Evolutionary conservation across 2,888 invertebrate species (phyloP), one percentile per base, ranked within the genome.

Genomic region (Teleiodes luculella): DNA sequence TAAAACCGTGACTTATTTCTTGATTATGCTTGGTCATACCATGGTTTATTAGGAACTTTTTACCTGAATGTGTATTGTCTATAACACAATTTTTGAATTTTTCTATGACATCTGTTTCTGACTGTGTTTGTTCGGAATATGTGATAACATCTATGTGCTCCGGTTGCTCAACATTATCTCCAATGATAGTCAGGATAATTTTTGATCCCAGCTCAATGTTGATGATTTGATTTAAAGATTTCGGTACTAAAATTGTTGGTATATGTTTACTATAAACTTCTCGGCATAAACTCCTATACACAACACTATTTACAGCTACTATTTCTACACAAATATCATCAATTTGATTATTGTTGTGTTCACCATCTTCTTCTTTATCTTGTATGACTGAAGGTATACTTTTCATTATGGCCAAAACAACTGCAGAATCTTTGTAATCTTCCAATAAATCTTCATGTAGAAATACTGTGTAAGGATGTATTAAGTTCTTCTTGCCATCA

Each of bases 41-140:
- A 50, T 91, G 82, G 71, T 92, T 93, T 24, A 94, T 80, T 1
- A 92, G 65, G 46, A 92, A 80, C 69, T 84, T 84, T 60, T 88
- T 82, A 1, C 86, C 80, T 0, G 83, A 86, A 68, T 81, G 83
- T 55, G 90, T 90, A 59, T 74, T 85, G 13, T 87, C 80, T 16
- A 90, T 83, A 0, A 92, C 83, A 68, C 86, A 91, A 53, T 74
- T 78, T 66, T 91, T 91, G 62, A 92, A 91, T 24, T 72, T 81
- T 53, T 90, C 83, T 55, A 91, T 72, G 11, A 87, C 67, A 48
- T 83, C 80, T 1, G 57, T 65, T 57, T 87, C 85, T 1, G 68
- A 67, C 49, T 83, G 80, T 2, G 62, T 59, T 61, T 76, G 72
- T 28, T 82, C 83, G 0, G 83, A 74, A 66, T 86, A 88, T 55